Evolutionary conservation across 2,113 vertebrate genomes (phyloP).

Genomic region (Apodemus sylvaticus): DNA sequence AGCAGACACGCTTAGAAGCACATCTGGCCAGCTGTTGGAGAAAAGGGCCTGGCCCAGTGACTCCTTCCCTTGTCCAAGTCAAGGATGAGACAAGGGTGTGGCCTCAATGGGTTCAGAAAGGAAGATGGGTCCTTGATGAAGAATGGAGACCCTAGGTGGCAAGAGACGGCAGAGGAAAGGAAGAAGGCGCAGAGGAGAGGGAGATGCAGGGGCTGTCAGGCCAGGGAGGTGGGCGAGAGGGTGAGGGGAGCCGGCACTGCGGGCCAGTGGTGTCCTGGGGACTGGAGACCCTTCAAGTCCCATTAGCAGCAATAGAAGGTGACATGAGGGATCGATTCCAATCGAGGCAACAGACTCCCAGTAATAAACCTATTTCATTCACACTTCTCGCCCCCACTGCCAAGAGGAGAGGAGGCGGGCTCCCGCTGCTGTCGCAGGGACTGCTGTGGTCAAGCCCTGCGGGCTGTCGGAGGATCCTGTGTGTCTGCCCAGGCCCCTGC

Average conservation of each 20-base stretch:
- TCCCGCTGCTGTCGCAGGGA: neutral
- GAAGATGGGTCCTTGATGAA: neutral
- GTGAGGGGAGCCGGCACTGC: neutral
- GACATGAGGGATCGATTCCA: slow-evolving; percentile 78
- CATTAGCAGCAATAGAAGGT: slow-evolving; percentile 80
- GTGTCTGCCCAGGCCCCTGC: neutral
- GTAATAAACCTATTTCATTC: slow-evolving; percentile 81
- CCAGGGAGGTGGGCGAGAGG: neutral
- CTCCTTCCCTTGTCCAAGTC: neutral
- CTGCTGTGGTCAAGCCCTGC: neutral
- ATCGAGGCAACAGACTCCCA: slow-evolving; percentile 71
- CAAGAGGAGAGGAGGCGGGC: neutral
- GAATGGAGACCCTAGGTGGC: neutral
- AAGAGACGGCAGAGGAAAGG: neutral
- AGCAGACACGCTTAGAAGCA: neutral
- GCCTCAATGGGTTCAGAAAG: neutral
- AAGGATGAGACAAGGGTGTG: neutral
- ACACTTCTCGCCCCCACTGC: slow-evolving; percentile 2
- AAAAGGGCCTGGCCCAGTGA: neutral
- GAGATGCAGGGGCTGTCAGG: neutral
- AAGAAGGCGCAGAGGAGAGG: neutral
- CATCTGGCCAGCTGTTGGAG: neutral
- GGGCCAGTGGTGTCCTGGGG: neutral
- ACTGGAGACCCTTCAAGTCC: slow-evolving; percentile 77
- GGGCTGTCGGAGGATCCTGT: too few relatives aligned